phyloP scores from a whole-genome alignment of 2,113 vertebrate species.

The Ramphastos sulfuratus region DNA sequence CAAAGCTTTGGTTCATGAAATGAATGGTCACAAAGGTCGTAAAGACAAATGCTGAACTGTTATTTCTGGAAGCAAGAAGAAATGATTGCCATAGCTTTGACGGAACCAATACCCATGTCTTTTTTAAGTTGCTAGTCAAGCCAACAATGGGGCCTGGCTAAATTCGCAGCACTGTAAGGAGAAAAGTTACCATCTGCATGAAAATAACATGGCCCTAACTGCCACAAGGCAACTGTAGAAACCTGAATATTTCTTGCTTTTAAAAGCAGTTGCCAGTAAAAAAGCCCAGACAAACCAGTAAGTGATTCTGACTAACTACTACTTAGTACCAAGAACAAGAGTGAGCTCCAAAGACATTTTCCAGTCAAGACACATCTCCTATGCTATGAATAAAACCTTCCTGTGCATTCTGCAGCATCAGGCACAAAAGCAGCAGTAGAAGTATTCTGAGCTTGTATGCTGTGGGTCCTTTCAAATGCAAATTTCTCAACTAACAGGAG shows the following conservation, averaged over 20 bases:
- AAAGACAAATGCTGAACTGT: accelerated
- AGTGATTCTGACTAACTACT: neutral
- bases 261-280: neutral
- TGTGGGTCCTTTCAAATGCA: neutral
- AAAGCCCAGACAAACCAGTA: neutral
- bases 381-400: neutral
- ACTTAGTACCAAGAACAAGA: neutral
- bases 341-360: neutral
- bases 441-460: neutral
- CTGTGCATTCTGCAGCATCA: neutral
- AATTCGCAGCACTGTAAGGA: neutral
- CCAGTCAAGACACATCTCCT: neutral
- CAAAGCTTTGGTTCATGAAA: neutral
- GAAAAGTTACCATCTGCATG: neutral
- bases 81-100: neutral
- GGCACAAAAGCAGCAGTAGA: neutral
- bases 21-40: accelerated
- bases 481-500: neutral
- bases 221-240: neutral
- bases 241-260: neutral
- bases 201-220: neutral
- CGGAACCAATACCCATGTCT: neutral
- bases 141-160: neutral
- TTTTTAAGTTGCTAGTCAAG: neutral
- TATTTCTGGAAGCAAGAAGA: neutral